phyloP scores from a whole-genome alignment of 2,797 vertebrate species.

The Anabacerthia variegaticeps region DNA sequence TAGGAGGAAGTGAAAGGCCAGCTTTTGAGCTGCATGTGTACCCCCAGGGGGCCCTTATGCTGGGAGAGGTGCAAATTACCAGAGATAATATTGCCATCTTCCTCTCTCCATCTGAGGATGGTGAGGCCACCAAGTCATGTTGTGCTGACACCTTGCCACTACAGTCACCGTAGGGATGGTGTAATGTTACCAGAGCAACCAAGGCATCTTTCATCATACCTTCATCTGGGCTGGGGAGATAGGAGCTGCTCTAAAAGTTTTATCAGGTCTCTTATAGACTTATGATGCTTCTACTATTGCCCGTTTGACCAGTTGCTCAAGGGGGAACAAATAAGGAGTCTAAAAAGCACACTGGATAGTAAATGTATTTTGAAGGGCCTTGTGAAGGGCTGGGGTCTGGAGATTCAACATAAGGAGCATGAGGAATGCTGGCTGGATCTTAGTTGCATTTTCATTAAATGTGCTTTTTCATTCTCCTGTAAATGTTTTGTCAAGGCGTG shows the following conservation, averaged over 20 bases:
- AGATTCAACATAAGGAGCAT: not conserved
- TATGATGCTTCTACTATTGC: not conserved
- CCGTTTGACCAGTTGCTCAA: not conserved
- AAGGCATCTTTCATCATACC: not conserved
- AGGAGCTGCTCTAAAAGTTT: constrained; percentile 46
- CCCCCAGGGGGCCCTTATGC: constrained; percentile 27
- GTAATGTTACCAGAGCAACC: constrained; percentile 41
- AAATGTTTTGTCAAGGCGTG: not conserved
- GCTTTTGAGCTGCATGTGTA: not conserved
- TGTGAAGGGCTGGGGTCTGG: not conserved
- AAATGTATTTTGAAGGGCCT: not conserved
- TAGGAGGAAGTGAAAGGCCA: constrained; percentile 41
- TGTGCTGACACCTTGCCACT: constrained; percentile 44
- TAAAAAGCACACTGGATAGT: not conserved
- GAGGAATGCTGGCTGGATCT: not conserved
- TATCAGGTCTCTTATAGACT: constrained; percentile 34
- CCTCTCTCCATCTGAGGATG: constrained; percentile 26
- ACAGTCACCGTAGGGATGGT: not conserved
- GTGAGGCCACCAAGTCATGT: constrained; percentile 41
- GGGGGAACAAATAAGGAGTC: not conserved
- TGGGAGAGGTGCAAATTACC: constrained; percentile 46
- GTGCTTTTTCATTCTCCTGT: not conserved
- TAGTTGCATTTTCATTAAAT: not conserved
- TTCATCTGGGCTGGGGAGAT: not conserved
- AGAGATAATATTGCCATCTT: not conserved